A percentile compares a stretch with the other conserved stretches of the same genome.
Conservation (phyloP, 1,140 invertebrate genomes). For the Papilio helenus region DNA sequence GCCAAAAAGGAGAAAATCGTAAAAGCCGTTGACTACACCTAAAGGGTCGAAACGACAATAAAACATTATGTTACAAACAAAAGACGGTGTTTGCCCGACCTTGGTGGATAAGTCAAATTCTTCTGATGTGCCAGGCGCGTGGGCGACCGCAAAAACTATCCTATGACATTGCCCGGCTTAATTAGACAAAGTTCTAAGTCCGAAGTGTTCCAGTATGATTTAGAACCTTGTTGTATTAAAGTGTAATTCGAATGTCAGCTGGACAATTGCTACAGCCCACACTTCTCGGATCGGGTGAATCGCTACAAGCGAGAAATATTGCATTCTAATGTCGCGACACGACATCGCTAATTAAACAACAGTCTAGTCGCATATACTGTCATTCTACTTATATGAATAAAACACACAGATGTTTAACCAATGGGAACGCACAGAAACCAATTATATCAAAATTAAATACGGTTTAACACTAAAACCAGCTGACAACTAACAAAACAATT, state of each 20-base stretch:
- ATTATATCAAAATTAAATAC: too few relatives aligned
- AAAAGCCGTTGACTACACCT: slow-evolving; percentile 43
- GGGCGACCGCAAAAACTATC: slow-evolving; percentile 81
- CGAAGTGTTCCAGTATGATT: slow-evolving; percentile 34
- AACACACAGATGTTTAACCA: neutral
- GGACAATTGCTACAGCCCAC: slow-evolving; percentile 79
- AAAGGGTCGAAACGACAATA: slow-evolving; percentile 63
- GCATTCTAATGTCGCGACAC: slow-evolving; percentile 16
- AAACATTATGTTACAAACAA: slow-evolving; percentile 61
- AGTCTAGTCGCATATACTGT: neutral
- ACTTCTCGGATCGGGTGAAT: slow-evolving; percentile 53
- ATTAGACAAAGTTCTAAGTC: slow-evolving; percentile 61
- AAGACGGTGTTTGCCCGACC: slow-evolving; percentile 76
- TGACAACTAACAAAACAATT: neutral
- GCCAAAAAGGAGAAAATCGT: slow-evolving; percentile 31
- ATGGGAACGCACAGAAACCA: neutral
- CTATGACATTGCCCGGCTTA: slow-evolving; percentile 75
- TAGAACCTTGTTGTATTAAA: slow-evolving; percentile 65
- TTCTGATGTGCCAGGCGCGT: slow-evolving; percentile 71
- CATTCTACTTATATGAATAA: too few relatives aligned
- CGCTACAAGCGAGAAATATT: slow-evolving; percentile 51
- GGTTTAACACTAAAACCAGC: too few relatives aligned
- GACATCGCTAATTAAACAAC: slow-evolving; percentile 22
- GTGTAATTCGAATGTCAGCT: slow-evolving; percentile 64
- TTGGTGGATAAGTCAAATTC: slow-evolving; percentile 78